Evolutionary conservation across 2,888 invertebrate genomes (phyloP).

Genomic region (Callinectes sapidus): DNA sequence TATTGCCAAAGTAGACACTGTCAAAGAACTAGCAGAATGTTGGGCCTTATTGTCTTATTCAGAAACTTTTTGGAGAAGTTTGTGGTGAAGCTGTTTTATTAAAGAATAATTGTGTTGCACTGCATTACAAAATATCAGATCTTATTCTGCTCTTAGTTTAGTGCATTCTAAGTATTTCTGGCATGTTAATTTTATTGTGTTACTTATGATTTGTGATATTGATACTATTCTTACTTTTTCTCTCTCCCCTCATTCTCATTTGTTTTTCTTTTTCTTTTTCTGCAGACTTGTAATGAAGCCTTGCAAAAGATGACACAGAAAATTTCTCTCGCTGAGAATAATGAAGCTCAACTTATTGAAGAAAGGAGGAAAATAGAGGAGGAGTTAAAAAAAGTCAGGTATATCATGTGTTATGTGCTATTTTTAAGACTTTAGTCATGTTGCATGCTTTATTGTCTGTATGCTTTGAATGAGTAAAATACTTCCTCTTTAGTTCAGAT

Average conservation of each 20-base stretch:
- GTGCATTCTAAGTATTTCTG: not conserved
- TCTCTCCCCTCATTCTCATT: not conserved
- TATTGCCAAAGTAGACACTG: too few relatives aligned
- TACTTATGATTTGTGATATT: too few relatives aligned
- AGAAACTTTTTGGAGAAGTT: too few relatives aligned
- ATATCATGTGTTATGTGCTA: not conserved
- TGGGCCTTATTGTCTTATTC: too few relatives aligned
- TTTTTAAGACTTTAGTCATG: not conserved
- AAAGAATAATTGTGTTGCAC: too few relatives aligned
- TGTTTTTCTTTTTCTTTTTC: not conserved
- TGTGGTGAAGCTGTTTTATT: too few relatives aligned
- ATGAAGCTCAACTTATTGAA: not conserved
- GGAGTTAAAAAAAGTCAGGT: not conserved
- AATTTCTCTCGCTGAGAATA: slow-evolving; percentile 6
- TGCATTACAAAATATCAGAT: too few relatives aligned
- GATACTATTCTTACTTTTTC: too few relatives aligned
- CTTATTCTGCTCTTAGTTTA: too few relatives aligned
- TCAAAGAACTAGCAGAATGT: too few relatives aligned
- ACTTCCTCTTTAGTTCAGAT: not conserved
- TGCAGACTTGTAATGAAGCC: slow-evolving; percentile 12
- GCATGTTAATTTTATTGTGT: not conserved
- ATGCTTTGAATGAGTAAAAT: not conserved
- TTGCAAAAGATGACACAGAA: not conserved
- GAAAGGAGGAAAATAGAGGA: not conserved
- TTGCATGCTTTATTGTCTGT: not conserved